Evolutionary conservation across 1,140 invertebrate species (phyloP).

Genomic region (Adoxophyes honmai): DNA sequence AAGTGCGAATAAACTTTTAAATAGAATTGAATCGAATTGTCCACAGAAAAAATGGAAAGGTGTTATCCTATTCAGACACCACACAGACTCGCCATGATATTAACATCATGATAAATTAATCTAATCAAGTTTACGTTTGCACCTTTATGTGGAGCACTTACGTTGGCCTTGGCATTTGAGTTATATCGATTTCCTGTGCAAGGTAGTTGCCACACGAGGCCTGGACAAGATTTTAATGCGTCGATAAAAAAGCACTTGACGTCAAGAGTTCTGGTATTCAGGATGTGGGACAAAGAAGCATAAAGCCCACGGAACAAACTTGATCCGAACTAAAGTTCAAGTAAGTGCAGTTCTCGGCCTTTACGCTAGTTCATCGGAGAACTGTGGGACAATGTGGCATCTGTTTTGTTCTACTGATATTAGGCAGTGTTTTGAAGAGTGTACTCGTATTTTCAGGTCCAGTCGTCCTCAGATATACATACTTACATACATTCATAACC

Average conservation of each 20-base stretch:
- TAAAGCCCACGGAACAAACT: constrained; percentile 1
- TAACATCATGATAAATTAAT: background rate
- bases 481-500: no score
- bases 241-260: constrained; percentile 1
- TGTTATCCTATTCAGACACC: no score
- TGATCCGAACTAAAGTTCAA: constrained; percentile 13
- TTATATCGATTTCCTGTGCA: constrained; percentile 4
- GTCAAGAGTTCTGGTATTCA: constrained; percentile 4
- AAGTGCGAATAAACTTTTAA: no score
- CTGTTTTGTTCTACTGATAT: no score
- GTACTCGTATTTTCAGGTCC: no score
- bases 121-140: background rate
- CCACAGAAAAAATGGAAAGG: no score
- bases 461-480: no score
- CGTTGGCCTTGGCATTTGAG: constrained; percentile 7
- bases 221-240: constrained; percentile 7
- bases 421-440: no score
- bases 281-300: constrained; percentile 12
- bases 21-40: no score
- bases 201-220: background rate
- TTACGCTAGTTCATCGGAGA: no score
- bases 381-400: no score
- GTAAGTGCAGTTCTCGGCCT: background rate
- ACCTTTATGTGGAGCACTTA: constrained; percentile 6
- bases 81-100: no score